A percentile compares a stretch with the other conserved stretches of the same genome.
These are phyloP conservation scores for Cyanistes caeruleus DNA, from an alignment of 2,113 vertebrate genomes.

Conservation along the genomic window DNA sequence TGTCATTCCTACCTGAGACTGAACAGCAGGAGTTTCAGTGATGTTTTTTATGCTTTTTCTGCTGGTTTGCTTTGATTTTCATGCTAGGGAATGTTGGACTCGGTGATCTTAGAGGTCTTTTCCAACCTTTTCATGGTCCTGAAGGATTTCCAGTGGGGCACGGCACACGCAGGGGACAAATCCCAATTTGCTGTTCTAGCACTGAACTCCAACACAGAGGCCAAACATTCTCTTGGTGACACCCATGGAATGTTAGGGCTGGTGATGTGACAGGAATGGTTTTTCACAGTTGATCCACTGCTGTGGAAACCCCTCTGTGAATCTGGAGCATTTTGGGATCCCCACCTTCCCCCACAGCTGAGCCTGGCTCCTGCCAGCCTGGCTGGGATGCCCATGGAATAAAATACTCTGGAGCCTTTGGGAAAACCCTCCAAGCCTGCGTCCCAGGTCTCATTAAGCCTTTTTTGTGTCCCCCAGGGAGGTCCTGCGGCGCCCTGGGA, in stretches of 20 bases:
- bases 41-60: not conserved
- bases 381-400: rapidly evolving
- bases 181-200: rapidly evolving
- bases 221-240: not conserved
- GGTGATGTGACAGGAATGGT: not conserved
- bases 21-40: not conserved
- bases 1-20: rapidly evolving
- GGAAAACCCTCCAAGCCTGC: not conserved
- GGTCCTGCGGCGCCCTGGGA: constrained; percentile 39
- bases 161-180: rapidly evolving
- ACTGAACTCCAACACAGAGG: rapidly evolving
- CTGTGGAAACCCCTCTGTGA: not conserved
- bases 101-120: not conserved
- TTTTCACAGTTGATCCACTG: not conserved
- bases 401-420: rapidly evolving
- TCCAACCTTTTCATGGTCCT: not conserved
- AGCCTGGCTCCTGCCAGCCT: not conserved
- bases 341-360: rapidly evolving
- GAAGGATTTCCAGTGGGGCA: not conserved
- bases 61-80: not conserved
- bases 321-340: rapidly evolving
- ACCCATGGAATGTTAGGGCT: too few species aligned
- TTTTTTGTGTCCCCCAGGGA: constrained; percentile 15
- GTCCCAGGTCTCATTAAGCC: rapidly evolving
- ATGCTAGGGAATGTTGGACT: not conserved